Percentiles rank a stretch among this genome's conserved stretches.
phyloP scores from a whole-genome alignment of 2,113 vertebrate species.

The Prolemur simus region DNA sequence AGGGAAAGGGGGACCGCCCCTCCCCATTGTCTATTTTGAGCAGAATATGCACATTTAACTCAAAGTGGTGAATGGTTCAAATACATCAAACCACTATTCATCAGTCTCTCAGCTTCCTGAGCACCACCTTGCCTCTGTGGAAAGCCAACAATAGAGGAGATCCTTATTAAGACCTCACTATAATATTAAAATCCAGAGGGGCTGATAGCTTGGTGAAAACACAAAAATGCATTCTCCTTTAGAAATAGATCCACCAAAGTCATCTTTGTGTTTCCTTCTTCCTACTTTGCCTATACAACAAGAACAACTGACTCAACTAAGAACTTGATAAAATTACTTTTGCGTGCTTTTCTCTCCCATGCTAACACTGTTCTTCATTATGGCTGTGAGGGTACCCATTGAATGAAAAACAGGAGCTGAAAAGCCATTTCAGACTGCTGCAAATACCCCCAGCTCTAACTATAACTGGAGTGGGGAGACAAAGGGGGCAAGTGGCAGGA shows the following conservation, averaged over 20 bases:
- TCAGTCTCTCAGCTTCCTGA: conserved; percentile 64
- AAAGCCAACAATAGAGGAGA: conserved; percentile 68
- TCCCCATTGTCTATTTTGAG: conserved; percentile 73
- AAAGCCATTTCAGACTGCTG: conserved; percentile 49
- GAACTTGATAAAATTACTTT: conserved; percentile 55
- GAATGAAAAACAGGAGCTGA: conserved; percentile 45
- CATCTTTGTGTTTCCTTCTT: conserved; percentile 60
- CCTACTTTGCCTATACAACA: not conserved
- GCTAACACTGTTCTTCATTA: conserved; percentile 16
- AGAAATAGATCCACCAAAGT: conserved; percentile 46
- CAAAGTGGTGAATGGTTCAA: conserved; percentile 74
- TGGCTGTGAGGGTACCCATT: conserved; percentile 13
- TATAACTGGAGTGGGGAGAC: not conserved
- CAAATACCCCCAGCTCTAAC: not conserved
- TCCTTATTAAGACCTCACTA: conserved; percentile 58
- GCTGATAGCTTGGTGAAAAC: conserved; percentile 37
- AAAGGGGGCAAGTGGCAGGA: conserved; percentile 15
- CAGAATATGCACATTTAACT: conserved; percentile 77
- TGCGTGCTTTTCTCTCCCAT: not conserved
- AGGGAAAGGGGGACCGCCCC: conserved; percentile 28
- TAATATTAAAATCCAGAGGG: conserved; percentile 64
- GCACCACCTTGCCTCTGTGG: conserved; percentile 55
- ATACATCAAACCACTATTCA: conserved; percentile 73
- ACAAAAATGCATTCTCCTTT: conserved; percentile 53
- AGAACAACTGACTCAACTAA: conserved; percentile 27